Percentiles rank a stretch among this genome's conserved stretches.
These are phyloP conservation scores for Acanthopleura granulata DNA, from an alignment of 2,888 invertebrate genomes.

Conservation along the genomic window DNA sequence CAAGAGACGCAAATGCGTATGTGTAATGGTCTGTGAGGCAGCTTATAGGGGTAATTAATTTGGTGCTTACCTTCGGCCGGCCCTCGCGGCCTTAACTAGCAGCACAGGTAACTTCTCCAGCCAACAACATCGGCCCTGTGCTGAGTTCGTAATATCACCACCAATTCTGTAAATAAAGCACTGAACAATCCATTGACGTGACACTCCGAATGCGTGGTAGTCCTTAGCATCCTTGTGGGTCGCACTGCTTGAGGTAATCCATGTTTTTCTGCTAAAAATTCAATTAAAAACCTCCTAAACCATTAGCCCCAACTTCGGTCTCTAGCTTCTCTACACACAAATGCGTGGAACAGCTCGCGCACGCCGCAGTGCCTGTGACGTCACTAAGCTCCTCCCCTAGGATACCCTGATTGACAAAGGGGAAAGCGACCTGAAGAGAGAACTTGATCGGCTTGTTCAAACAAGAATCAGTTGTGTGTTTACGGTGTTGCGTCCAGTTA, in stretches of 20 bases:
- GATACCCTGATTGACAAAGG: constrained; percentile 9
- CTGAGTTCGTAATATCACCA: too few relatives aligned
- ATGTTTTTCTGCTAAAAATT: background rate
- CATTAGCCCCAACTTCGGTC: background rate
- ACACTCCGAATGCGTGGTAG: background rate
- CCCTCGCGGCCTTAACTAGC: too few relatives aligned
- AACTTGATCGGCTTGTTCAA: too few relatives aligned
- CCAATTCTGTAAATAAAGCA: background rate
- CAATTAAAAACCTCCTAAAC: background rate
- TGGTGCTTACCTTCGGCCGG: too few relatives aligned
- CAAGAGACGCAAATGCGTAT: too few relatives aligned
- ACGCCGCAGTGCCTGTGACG: constrained; percentile 5
- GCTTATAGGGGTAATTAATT: too few relatives aligned
- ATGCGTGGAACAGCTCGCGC: background rate
- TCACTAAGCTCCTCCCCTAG: constrained; percentile 4
- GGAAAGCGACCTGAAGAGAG: background rate
- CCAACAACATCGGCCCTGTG: too few relatives aligned
- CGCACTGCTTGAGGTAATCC: background rate
- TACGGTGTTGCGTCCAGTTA: too few relatives aligned
- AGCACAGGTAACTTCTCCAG: too few relatives aligned
- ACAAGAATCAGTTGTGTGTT: too few relatives aligned
- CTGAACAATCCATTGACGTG: background rate
- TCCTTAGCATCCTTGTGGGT: background rate
- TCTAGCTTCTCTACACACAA: background rate
- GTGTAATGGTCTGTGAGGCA: too few relatives aligned